phyloP scores from a whole-genome alignment of 23 tunicate species.

The Trididemnum nubilum region DNA sequence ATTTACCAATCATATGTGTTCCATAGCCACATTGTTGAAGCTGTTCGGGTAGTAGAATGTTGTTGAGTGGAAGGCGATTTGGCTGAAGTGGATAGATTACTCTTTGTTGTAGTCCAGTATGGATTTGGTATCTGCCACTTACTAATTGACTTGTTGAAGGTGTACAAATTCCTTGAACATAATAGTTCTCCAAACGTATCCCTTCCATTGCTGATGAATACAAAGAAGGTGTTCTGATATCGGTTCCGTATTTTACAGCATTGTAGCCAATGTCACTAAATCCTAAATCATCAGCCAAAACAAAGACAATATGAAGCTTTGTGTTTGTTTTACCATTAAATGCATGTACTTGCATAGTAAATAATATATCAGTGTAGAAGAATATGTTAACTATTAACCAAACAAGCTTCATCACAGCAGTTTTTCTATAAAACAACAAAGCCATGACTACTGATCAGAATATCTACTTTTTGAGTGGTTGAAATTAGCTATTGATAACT shows the following conservation, averaged over 20 bases:
- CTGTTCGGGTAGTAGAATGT: conserved; percentile 61
- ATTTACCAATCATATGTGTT: conserved; percentile 77
- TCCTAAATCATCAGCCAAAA: conserved; percentile 80
- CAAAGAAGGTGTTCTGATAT: conserved; percentile 74
- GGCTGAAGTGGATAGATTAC: conserved; percentile 49
- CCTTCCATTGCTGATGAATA: conserved; percentile 61
- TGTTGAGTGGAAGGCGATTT: conserved; percentile 51
- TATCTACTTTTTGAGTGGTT: no score
- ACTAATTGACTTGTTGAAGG: conserved; percentile 76
- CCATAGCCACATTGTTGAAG: conserved; percentile 65
- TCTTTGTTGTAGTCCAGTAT: conserved; percentile 82
- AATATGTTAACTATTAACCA: no score
- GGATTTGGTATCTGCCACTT: conserved; percentile 91
- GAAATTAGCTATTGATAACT: no score
- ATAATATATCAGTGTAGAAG: background rate
- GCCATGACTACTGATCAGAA: no score
- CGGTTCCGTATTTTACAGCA: conserved; percentile 47
- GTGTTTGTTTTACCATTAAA: background rate
- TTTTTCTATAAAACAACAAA: no score
- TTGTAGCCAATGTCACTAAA: conserved; percentile 84
- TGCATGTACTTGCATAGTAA: no score
- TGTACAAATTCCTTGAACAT: conserved; percentile 84
- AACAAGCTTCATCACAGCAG: no score
- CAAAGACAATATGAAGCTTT: conserved; percentile 44
- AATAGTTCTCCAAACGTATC: conserved; percentile 70